phyloP scores from a whole-genome alignment of 2,113 vertebrate species.

The Morone chrysops region DNA sequence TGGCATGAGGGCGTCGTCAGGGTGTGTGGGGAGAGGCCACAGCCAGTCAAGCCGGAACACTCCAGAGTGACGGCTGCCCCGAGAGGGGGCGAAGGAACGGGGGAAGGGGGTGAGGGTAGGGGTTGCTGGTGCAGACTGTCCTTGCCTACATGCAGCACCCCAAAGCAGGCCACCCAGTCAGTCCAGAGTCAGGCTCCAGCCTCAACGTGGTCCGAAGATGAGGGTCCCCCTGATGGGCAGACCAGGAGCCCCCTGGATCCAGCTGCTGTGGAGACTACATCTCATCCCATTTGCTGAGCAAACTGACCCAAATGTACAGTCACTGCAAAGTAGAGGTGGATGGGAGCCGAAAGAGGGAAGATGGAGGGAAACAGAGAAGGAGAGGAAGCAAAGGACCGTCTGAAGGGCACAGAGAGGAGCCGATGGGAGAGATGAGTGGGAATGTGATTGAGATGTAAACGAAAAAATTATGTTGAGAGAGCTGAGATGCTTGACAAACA shows the following conservation, averaged over 20 bases:
- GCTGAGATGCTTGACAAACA: constrained; percentile 39
- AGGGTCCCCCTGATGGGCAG: constrained; percentile 74
- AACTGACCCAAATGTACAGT: constrained; percentile 77
- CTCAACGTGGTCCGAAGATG: constrained; percentile 63
- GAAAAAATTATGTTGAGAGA: constrained; percentile 33
- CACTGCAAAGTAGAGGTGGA: constrained; percentile 63
- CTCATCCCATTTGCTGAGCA: constrained; percentile 82
- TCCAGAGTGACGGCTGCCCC: constrained; percentile 85
- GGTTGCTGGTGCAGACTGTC: constrained; percentile 69
- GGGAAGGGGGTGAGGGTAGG: constrained; percentile 71
- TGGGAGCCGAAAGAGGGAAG: constrained; percentile 57
- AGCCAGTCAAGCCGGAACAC: constrained; percentile 82
- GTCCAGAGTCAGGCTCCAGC: constrained; percentile 75
- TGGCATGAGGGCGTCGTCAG: constrained; percentile 85
- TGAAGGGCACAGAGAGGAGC: constrained; percentile 82
- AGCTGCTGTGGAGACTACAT: constrained; percentile 82
- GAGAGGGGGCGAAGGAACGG: constrained; percentile 59
- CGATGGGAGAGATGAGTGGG: constrained; percentile 46
- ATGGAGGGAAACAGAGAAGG: constrained; percentile 67
- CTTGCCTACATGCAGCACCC: constrained; percentile 79
- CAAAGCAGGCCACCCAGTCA: constrained; percentile 71
- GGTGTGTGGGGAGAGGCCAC: constrained; percentile 83
- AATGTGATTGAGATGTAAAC: constrained; percentile 52
- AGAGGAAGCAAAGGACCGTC: constrained; percentile 65
- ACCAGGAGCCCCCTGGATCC: constrained; percentile 84